Evolutionary conservation across 2,888 invertebrate species (phyloP).

Genomic region (Drosophila flavopinicola): DNA sequence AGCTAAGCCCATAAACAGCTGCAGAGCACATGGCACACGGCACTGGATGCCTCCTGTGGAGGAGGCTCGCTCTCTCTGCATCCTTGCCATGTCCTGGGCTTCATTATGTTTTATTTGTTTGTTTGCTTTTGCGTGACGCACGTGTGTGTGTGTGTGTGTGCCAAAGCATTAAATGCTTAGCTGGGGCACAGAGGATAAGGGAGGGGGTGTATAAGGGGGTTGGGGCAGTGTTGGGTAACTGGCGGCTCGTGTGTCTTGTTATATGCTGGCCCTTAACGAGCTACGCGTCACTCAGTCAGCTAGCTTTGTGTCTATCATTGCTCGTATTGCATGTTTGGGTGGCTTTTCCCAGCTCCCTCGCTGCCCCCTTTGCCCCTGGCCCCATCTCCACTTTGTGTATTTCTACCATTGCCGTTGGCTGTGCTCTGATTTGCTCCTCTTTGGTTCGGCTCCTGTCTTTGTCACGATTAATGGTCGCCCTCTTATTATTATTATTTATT

Average conservation of each 20-base stretch:
- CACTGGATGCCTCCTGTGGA: neutral
- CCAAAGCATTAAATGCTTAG: constrained; percentile 65
- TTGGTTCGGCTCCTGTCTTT: constrained; percentile 58
- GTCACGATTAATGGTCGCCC: constrained; percentile 75
- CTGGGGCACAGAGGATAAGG: neutral
- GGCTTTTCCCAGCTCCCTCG: neutral
- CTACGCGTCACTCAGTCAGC: constrained; percentile 38
- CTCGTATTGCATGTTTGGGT: constrained; percentile 17
- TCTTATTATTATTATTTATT: constrained; percentile 77
- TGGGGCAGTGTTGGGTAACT: neutral
- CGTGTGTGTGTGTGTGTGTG: constrained; percentile 50
- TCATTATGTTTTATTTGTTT: constrained; percentile 68
- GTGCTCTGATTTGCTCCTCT: constrained; percentile 36
- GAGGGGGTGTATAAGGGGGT: neutral
- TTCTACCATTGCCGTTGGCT: constrained; percentile 51
- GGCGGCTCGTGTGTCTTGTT: constrained; percentile 54
- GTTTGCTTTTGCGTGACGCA: constrained; percentile 44
- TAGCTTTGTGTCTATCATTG: constrained; percentile 50
- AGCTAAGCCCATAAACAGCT: constrained; percentile 42
- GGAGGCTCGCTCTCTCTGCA: constrained; percentile 38
- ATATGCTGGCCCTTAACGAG: constrained; percentile 68
- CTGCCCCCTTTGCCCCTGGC: too few species aligned
- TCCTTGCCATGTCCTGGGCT: constrained; percentile 33
- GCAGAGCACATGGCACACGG: too few species aligned
- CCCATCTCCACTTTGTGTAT: constrained; percentile 3